These are phyloP conservation scores for Falco columbarius DNA, from an alignment of 2,797 vertebrate genomes.

Conservation along the genomic window DNA sequence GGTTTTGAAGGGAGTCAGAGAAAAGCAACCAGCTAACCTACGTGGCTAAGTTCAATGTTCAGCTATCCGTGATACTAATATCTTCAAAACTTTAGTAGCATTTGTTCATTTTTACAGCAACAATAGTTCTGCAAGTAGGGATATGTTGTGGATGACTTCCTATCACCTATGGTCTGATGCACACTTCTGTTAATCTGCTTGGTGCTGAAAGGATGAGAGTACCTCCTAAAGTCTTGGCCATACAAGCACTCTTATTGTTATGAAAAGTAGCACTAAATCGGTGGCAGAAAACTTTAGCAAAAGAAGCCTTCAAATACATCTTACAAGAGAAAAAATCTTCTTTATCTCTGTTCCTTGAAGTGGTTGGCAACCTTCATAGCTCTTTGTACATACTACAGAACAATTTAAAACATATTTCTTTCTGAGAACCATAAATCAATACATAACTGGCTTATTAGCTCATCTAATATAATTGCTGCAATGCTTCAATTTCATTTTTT, in stretches of 20 bases:
- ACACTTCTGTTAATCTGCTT: background rate
- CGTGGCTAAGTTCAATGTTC: background rate
- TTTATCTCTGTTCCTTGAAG: background rate
- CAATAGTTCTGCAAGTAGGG: background rate
- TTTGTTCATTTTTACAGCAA: background rate
- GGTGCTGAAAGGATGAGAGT: background rate
- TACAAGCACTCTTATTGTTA: background rate
- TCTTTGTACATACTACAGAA: background rate
- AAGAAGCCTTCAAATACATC: background rate
- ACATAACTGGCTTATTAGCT: background rate
- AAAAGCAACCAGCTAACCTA: background rate
- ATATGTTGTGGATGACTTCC: background rate
- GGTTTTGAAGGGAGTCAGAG: background rate
- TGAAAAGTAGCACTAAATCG: background rate
- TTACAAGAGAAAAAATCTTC: background rate
- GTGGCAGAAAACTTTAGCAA: background rate
- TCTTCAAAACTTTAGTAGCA: background rate
- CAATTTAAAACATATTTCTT: background rate
- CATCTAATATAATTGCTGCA: background rate
- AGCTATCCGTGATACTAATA: background rate
- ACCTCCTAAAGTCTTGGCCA: background rate
- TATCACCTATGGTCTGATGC: background rate
- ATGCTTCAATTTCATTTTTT: background rate
- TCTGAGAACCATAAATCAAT: background rate
- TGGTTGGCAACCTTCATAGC: background rate